phyloP scores from a whole-genome alignment of 1,140 invertebrate genomes.

The Calephelis nemesis region DNA sequence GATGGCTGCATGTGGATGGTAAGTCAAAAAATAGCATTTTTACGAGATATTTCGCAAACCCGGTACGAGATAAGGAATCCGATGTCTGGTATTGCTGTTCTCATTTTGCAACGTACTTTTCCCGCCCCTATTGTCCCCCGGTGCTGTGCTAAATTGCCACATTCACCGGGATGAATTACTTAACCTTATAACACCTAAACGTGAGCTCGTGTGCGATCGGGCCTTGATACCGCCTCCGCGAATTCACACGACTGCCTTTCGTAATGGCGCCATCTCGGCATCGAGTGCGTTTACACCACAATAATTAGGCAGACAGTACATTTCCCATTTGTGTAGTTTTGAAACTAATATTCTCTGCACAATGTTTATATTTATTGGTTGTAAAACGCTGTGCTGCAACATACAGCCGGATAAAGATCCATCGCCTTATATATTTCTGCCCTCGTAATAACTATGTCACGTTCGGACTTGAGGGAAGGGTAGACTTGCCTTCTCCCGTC shows the following conservation, averaged over 20 bases:
- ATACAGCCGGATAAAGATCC: too few relatives aligned
- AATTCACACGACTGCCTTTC: slow-evolving; percentile 32
- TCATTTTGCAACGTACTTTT: slow-evolving; percentile 42
- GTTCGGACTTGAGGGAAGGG: too few relatives aligned
- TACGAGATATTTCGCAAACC: too few relatives aligned
- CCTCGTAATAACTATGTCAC: too few relatives aligned
- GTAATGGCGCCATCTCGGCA: slow-evolving; percentile 43
- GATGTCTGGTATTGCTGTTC: slow-evolving; percentile 31
- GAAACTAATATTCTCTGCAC: not conserved
- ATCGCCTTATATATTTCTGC: too few relatives aligned
- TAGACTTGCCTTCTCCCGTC: too few relatives aligned
- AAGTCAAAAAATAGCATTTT: too few relatives aligned
- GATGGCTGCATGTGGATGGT: too few relatives aligned
- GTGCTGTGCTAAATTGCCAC: slow-evolving; percentile 44
- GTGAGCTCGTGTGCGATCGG: slow-evolving; percentile 29
- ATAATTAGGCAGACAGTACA: slow-evolving; percentile 23
- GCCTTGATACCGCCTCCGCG: slow-evolving; percentile 26
- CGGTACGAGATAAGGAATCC: too few relatives aligned
- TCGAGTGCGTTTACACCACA: slow-evolving; percentile 42
- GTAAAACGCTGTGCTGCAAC: too few relatives aligned
- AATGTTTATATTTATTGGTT: too few relatives aligned
- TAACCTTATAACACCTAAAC: slow-evolving; percentile 34
- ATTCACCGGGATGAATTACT: slow-evolving; percentile 44
- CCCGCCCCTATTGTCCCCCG: slow-evolving; percentile 48
- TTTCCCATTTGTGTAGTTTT: not conserved